Conservation (phyloP, 2,113 vertebrate genomes). For the Xiphophorus maculatus region DNA sequence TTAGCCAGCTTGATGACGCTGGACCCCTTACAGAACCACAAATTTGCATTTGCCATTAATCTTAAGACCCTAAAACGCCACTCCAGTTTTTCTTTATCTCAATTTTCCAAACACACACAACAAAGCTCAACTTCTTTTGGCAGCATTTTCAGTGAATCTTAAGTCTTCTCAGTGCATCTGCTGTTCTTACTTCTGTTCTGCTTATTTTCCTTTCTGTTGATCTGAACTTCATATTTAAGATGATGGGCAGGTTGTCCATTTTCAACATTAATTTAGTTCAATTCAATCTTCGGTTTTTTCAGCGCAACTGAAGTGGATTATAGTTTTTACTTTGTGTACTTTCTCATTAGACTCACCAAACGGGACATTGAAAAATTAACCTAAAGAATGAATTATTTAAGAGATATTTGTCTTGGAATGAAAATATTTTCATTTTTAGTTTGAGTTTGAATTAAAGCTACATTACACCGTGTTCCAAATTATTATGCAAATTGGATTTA, state of each 20-base stretch:
- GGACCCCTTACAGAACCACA: slow-evolving; percentile 45
- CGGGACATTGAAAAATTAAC: too few relatives aligned
- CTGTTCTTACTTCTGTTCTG: slow-evolving; percentile 34
- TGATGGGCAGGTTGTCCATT: not conserved
- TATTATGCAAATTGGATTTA: too few relatives aligned
- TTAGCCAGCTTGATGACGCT: slow-evolving; percentile 39
- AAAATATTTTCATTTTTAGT: not conserved
- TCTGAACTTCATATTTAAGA: too few relatives aligned
- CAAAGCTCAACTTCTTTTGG: slow-evolving; percentile 62
- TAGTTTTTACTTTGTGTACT: not conserved
- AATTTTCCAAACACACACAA: slow-evolving; percentile 60
- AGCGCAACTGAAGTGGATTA: not conserved
- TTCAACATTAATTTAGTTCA: not conserved
- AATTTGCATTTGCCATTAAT: slow-evolving; percentile 63
- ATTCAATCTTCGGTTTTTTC: not conserved
- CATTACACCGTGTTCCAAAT: too few relatives aligned
- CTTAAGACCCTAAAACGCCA: slow-evolving; percentile 60
- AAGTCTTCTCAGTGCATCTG: slow-evolving; percentile 72
- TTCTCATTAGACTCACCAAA: too few relatives aligned
- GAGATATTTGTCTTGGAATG: not conserved
- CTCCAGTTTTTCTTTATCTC: slow-evolving; percentile 63
- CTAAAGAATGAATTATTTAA: not conserved
- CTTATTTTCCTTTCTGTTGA: slow-evolving; percentile 18
- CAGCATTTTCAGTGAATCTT: slow-evolving; percentile 64
- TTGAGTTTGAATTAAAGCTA: not conserved